These are phyloP conservation scores for Drosophila orena DNA, from an alignment of 1,140 invertebrate species.

Conservation along the genomic window DNA sequence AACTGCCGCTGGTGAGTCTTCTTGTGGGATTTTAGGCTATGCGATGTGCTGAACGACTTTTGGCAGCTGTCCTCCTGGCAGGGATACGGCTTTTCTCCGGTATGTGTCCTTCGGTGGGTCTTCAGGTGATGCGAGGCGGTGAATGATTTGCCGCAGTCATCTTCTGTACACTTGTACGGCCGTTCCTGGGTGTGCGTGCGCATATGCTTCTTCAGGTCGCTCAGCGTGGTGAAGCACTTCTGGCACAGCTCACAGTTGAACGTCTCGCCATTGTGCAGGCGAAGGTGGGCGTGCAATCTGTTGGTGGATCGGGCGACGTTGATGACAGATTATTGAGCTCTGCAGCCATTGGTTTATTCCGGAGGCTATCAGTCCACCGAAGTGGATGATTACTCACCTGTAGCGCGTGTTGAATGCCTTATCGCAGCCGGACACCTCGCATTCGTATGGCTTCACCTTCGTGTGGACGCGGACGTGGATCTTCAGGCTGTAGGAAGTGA, in stretches of 20 bases:
- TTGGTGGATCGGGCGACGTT: conserved; percentile 6
- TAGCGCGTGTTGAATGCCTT: conserved; percentile 98
- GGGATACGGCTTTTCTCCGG: conserved; percentile 90
- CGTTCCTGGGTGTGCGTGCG: conserved; percentile 96
- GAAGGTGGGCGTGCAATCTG: conserved; percentile 95
- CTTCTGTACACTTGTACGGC: conserved; percentile 93
- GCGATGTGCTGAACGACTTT: conserved; percentile 92
- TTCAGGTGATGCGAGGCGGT: conserved; percentile 97
- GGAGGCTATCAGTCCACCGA: conserved; percentile 4
- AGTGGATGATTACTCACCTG: conserved; percentile 85
- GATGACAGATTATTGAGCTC: conserved; percentile 30
- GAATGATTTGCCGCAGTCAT: conserved; percentile 95
- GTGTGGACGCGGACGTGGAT: conserved; percentile 98
- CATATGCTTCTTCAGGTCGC: conserved; percentile 96
- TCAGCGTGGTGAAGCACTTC: conserved; percentile 97
- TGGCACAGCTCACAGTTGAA: conserved; percentile 96
- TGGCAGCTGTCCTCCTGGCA: conserved; percentile 90
- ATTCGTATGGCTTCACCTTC: conserved; percentile 96
- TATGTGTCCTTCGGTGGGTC: conserved; percentile 87
- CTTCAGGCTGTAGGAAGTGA: conserved; percentile 97
- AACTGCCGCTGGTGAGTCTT: conserved; percentile 87
- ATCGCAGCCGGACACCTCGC: conserved; percentile 91
- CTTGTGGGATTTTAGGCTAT: conserved; percentile 92
- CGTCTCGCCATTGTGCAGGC: conserved; percentile 97
- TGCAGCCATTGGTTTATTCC: conserved; percentile 32